A percentile compares a stretch with the other conserved stretches of the same genome.
Evolutionary conservation across 2,113 vertebrate genomes (phyloP).

Genomic region (Pimephales promelas): DNA sequence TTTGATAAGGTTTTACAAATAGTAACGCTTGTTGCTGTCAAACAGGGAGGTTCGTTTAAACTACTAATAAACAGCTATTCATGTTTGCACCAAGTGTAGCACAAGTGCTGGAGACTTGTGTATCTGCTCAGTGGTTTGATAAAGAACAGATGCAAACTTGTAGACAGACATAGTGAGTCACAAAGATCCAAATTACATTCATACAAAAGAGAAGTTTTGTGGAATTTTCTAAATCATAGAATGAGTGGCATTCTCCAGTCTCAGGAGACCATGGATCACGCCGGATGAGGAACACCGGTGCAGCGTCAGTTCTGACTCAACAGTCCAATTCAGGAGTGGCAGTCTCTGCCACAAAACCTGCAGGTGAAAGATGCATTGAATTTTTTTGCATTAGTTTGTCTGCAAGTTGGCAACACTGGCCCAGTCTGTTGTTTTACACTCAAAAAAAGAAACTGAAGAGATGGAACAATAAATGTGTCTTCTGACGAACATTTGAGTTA

Average conservation of each 20-base stretch:
- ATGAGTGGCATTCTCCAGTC: too few species aligned
- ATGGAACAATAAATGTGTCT: too few species aligned
- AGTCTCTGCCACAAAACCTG: too few species aligned
- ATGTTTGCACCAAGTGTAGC: background rate
- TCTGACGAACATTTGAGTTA: too few species aligned
- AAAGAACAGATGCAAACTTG: slow-evolving; percentile 8
- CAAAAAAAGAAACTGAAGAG: too few species aligned
- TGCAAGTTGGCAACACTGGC: background rate
- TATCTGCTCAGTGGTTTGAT: background rate
- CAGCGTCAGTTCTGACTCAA: too few species aligned
- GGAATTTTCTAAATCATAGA: background rate
- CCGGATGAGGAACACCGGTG: too few species aligned
- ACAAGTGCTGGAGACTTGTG: background rate
- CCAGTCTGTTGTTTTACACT: background rate
- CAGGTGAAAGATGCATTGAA: too few species aligned
- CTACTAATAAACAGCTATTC: background rate
- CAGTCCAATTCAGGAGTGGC: too few species aligned
- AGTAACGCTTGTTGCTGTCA: background rate
- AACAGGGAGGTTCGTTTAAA: background rate
- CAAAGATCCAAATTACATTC: background rate
- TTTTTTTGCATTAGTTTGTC: background rate
- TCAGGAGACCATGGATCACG: too few species aligned
- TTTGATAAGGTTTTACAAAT: slow-evolving; percentile 4
- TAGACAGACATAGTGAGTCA: background rate
- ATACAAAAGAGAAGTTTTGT: background rate